Base-by-base conservation (phyloP, 2,888 invertebrate species). In the Rotaria macrura region DNA sequence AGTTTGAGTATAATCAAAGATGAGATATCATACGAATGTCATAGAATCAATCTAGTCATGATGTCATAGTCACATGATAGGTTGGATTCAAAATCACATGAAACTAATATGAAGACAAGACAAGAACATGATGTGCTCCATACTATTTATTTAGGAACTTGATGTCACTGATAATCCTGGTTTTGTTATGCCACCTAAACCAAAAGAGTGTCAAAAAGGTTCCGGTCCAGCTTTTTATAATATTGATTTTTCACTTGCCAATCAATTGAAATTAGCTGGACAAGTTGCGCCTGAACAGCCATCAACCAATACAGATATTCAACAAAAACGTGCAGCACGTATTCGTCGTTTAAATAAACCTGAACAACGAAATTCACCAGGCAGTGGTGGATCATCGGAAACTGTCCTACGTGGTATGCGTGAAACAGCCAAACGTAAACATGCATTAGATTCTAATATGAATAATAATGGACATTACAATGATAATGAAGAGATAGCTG, bases 161-260 rank as follows among this genome's bases (percentile, higher is more conserved):
- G 97, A 97, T 91, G 92, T 97, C 84, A 93, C 95, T 87, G 95
- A 96, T 88, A 99, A 99, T 93, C 95, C 92, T 54, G 96, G 97
- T 88, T 92, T 99, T 87, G 94, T 97, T 87, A 97, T 99, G 96
- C 99, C 99, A 0, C 96, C 96, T 6, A 97, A 97, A 91, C 98
- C 98, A 0, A 94, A 93, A 29, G 92, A 92, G 87, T 94, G 95
- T 90, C 92, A 93, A 49, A 93, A 94, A 88, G 93, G 94, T 87
- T 89, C 89, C 38, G 95, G 95, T 90, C 88, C 91, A 65, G 92
- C 92, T 86, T 99, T 95, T 92, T 99, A 99, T 91, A 99, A 99
- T 89, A 97, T 99, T 86, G 99, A 99, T 92, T 99, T 99, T 92
- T 97, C 97, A 0, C 92, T 99, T 87, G 96, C 96, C 92, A 95